Conservation (phyloP, 1,140 invertebrate genomes). For the Ganaspis sp. region DNA sequence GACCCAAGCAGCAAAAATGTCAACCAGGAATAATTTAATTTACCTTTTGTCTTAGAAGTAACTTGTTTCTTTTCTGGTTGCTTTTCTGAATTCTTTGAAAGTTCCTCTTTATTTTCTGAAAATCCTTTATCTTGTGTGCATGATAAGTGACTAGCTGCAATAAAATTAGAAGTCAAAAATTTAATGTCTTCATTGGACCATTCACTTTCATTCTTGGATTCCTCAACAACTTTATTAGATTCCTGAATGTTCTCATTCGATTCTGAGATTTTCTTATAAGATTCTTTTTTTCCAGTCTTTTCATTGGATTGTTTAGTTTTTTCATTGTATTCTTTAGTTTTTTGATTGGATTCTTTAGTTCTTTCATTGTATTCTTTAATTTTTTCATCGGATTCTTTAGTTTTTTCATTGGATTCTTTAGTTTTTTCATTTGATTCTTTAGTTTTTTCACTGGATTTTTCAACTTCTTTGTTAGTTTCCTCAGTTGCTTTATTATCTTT, state of each 20-base stretch:
- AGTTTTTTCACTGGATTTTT: not conserved
- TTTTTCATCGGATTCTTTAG: not conserved
- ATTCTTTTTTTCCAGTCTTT: no score
- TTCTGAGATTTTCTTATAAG: no score
- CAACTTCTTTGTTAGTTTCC: not conserved
- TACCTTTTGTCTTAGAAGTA: not conserved
- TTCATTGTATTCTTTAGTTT: conserved; percentile 15
- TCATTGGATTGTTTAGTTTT: not conserved
- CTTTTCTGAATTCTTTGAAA: no score
- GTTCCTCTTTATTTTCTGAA: no score
- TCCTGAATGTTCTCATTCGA: no score
- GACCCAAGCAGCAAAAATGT: no score
- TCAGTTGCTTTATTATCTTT: not conserved
- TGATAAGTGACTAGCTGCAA: no score
- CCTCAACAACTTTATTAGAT: no score
- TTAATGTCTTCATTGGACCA: no score
- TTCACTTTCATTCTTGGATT: no score
- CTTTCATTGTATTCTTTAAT: not conserved
- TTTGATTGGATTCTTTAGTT: not conserved
- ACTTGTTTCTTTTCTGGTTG: not conserved
- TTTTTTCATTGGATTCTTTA: not conserved
- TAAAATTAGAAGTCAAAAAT: no score
- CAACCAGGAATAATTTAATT: not conserved
- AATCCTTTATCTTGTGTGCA: no score
- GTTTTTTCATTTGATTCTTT: not conserved